Evolutionary conservation across 2,797 vertebrate genomes (phyloP).

Genomic region (Paratrypauchen microcephalus): DNA sequence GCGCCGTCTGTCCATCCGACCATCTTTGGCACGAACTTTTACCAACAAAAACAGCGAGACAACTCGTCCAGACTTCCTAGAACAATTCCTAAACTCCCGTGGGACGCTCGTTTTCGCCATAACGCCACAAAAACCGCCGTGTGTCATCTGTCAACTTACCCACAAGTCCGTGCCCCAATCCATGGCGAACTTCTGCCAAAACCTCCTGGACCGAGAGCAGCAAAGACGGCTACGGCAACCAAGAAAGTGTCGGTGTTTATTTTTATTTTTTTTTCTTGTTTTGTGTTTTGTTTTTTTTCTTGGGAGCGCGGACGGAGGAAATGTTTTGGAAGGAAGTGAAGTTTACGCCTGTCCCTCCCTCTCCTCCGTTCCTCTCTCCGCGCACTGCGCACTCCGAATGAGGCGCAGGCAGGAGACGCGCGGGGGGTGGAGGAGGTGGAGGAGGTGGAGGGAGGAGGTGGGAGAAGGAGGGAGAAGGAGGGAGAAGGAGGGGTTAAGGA

Average conservation of each 20-base stretch:
- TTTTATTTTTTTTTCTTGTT: too few relatives aligned
- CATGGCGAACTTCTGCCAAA: slow-evolving; percentile 50
- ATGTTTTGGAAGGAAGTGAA: slow-evolving; percentile 59
- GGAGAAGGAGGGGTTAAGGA: neutral
- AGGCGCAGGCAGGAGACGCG: neutral
- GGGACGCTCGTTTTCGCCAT: neutral
- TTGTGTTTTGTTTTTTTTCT: neutral
- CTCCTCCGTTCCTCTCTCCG: neutral
- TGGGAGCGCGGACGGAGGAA: slow-evolving; percentile 53
- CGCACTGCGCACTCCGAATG: neutral
- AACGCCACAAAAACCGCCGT: neutral
- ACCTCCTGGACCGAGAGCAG: neutral
- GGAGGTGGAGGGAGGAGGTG: too few relatives aligned
- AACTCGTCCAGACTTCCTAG: slow-evolving; percentile 7
- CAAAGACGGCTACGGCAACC: neutral
- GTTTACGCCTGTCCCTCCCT: slow-evolving; percentile 60
- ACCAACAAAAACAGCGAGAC: neutral
- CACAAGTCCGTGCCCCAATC: slow-evolving; percentile 74
- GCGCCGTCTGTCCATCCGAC: neutral
- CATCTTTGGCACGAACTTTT: neutral
- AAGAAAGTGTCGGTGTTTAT: neutral
- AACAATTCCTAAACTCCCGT: slow-evolving; percentile 12
- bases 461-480: neutral
- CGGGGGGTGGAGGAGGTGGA: neutral
- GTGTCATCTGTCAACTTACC: slow-evolving; percentile 72